Percentiles rank a stretch among this genome's conserved stretches.
Evolutionary conservation across 2,888 invertebrate species (phyloP).

Genomic region (Drosophila kuntzei): DNA sequence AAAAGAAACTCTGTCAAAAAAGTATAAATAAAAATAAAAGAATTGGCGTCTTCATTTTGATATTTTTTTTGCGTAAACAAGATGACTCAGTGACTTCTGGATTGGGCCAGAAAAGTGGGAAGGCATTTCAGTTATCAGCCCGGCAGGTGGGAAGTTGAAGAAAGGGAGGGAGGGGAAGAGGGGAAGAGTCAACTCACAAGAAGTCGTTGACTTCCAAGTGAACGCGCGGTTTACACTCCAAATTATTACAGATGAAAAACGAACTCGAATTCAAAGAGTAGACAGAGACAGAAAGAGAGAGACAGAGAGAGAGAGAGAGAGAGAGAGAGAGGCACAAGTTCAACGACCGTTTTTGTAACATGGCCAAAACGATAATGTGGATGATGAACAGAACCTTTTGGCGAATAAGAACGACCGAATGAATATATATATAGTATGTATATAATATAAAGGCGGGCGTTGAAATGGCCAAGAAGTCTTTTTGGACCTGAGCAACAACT

Average conservation of each 20-base stretch:
- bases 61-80: constrained; percentile 63
- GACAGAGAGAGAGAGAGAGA: not conserved
- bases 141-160: not conserved
- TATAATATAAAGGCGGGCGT: constrained; percentile 62
- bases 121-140: constrained; percentile 34
- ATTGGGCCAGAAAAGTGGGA: constrained; percentile 32
- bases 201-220: constrained; percentile 70
- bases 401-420: constrained; percentile 77
- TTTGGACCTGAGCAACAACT: constrained; percentile 75
- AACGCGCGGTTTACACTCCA: constrained; percentile 71
- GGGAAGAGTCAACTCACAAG: constrained; percentile 44
- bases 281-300: not conserved
- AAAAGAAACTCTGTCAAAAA: constrained; percentile 70
- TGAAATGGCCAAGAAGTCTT: constrained; percentile 65
- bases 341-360: constrained; percentile 78
- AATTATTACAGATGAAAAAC: constrained; percentile 79
- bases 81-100: constrained; percentile 48
- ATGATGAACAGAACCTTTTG: constrained; percentile 50
- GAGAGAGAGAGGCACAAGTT: constrained; percentile 41
- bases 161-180: not conserved
- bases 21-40: constrained; percentile 12
- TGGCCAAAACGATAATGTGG: constrained; percentile 43
- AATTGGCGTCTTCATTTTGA: constrained; percentile 29
- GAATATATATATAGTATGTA: constrained; percentile 39
- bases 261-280: constrained; percentile 34